Base-by-base conservation (phyloP, 2,888 invertebrate species). In the Sipha maydis region DNA sequence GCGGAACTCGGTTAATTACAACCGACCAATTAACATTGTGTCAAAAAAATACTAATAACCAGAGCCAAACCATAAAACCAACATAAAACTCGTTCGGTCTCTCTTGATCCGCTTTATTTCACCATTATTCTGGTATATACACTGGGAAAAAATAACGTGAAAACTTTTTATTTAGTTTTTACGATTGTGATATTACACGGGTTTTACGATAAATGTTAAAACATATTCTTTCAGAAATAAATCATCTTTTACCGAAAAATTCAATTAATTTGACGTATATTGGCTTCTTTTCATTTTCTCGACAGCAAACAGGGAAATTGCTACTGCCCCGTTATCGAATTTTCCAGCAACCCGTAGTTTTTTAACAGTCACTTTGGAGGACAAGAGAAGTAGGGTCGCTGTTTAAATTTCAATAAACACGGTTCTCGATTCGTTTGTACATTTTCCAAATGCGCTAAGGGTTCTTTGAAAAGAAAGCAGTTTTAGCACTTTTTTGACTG, bases 361-460 rank as follows among this genome's bases (percentile, higher is more conserved):
- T 85, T 85, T 34, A 34, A 54, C 48, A 78, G 54, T 85, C 85
- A 78, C 77, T 76, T 19, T 21, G 31, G 4, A 67, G 76, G 67
- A 41, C 25, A 67, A 54, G 78, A 67, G 34, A 67, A 75, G 21
- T 31, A 78, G 41, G 77, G 75, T 67, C 31, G 61, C 61, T 88
- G 71, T 86, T 86, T 86, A 86, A 86, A 86, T 80, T 86, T 86
- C 86, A 88, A 88, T 82, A 88, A 82, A 88, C 82, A 88, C 34
- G 41, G 73, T 86, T 86, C 80, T 41, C 79, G 31, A 86, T 86
- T 80, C 88, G 67, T 76, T 88, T 82, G 75, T 88, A 82, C 88
- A 61, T 82, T 75, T 80, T 80, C 69, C 69, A 41, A 71, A 28
- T 73, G 83, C 54, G 77, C 67, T 38, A 31, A 88, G 88, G 41